Base-by-base conservation (phyloP, 35 echinoderm and acorn worm genomes). In the Lytechinus pictus region DNA sequence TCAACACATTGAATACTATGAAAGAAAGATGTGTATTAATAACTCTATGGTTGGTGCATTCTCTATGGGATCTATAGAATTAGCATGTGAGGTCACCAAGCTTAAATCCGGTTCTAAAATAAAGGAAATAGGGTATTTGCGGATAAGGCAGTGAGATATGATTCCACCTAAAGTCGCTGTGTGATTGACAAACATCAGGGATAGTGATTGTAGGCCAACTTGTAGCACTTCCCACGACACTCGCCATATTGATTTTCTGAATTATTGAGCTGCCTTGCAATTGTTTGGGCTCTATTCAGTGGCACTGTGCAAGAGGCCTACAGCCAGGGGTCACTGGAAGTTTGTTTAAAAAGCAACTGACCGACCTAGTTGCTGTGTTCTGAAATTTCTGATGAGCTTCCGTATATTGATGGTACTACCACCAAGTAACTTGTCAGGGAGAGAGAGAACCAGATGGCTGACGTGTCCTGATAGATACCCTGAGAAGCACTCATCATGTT, bases 191-290 rank as follows among this genome's bases (percentile, higher is more conserved):
- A 79, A 79, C 66, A n/a, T 79, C 66, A 44, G 21, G 66, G 21
- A 79, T 24, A 79, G 66, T 79, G 66, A 79, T 90, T 90, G 88
- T 90, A 54, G 88, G 28, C 52, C 88, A 90, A 44, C 52, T 90
- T 90, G 88, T 54, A 52, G 88, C 52, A 90, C 88, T 90, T 90
- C 88, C 88, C 88, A 90, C 88, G 88, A 54, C 88, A 90, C 88
- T 90, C 52, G 6, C 29, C 28, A 90, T 90, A 90, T 90, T 90
- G 88, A 90, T 90, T 90, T 54, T 54, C 88, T 54, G 29, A 44
- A 90, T 90, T 52, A 90, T 90, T 90, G 88, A 90, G 52, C 88
- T 52, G 88, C 66, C 66, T 79, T 79, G 66, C 66, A 79, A 79
- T 79, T 79, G 66, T 79, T 79, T 16, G 14, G 21, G 66, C 66